phyloP scores from a whole-genome alignment of 2,797 vertebrate genomes.

The Acanthornis magna region DNA sequence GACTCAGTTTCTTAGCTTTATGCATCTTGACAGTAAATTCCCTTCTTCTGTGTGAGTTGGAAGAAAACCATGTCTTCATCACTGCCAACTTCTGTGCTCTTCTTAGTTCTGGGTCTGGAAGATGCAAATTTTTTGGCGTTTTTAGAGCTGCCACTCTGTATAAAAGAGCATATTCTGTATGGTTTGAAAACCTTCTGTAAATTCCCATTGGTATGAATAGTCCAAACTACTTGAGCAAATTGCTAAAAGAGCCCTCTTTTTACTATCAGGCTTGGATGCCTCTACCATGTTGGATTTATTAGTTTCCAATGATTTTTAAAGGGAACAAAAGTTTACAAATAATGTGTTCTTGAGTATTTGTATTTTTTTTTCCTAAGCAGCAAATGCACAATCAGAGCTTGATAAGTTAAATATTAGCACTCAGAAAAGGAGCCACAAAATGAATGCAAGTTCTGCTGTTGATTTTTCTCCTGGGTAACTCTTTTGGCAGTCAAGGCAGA shows the following conservation, averaged over 20 bases:
- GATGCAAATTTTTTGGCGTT: background rate
- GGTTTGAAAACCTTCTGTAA: background rate
- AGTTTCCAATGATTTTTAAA: background rate
- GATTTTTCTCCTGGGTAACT: background rate
- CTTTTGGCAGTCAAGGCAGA: background rate
- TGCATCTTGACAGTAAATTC: background rate
- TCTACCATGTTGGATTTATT: background rate
- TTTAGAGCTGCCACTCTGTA: background rate
- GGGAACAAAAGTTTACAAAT: background rate
- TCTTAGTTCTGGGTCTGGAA: background rate
- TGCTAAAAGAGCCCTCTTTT: background rate
- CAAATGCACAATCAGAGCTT: background rate
- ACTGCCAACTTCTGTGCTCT: background rate
- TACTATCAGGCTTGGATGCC: background rate
- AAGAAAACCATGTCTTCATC: background rate
- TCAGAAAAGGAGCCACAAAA: background rate
- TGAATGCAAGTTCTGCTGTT: background rate
- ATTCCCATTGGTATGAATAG: background rate
- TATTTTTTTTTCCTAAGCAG: background rate
- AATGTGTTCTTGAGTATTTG: background rate
- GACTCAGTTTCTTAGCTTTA: background rate
- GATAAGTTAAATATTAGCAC: constrained; percentile 11
- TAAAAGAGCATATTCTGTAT: background rate
- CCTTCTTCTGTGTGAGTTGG: background rate
- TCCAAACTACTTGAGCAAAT: background rate